A percentile compares a stretch with the other conserved stretches of the same genome.
phyloP scores from a whole-genome alignment of 2,797 vertebrate genomes.

The Lepus oiostolus region DNA sequence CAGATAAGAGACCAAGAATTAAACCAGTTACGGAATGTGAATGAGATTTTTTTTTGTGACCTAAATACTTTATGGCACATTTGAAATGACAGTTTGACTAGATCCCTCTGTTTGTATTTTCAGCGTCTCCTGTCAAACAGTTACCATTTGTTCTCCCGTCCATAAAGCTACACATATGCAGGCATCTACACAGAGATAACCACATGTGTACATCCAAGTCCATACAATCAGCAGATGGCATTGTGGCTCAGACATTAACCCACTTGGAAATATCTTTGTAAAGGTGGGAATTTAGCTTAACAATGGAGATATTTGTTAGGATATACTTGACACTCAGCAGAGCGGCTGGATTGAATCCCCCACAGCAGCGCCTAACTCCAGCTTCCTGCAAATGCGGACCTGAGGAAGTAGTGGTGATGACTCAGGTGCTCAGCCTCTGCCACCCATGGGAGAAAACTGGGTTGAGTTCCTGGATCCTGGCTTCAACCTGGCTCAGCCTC shows the following conservation, averaged over 20 bases:
- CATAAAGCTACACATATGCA: background rate
- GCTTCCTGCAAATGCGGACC: too few species aligned
- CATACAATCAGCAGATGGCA: background rate
- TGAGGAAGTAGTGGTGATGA: too few species aligned
- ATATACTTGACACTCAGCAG: too few species aligned
- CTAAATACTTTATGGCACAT: background rate
- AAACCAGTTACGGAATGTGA: background rate
- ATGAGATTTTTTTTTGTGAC: background rate
- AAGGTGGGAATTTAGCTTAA: too few species aligned
- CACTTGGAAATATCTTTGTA: too few species aligned
- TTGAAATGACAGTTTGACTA: background rate
- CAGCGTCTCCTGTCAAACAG: background rate
- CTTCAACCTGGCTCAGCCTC: too few species aligned
- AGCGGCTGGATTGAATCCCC: too few species aligned
- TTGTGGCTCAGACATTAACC: background rate
- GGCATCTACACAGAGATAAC: background rate
- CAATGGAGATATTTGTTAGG: too few species aligned
- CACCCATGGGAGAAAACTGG: too few species aligned
- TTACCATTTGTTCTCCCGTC: background rate
- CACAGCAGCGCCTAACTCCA: too few species aligned
- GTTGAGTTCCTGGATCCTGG: too few species aligned
- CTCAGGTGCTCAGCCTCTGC: too few species aligned
- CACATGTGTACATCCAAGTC: fast-evolving
- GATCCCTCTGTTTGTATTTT: background rate
- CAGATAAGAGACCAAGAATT: background rate